Evolutionary conservation across 1,140 invertebrate species (phyloP), one percentile per base, ranked within the genome.

Genomic region (Ditylenchus dipsaci): DNA sequence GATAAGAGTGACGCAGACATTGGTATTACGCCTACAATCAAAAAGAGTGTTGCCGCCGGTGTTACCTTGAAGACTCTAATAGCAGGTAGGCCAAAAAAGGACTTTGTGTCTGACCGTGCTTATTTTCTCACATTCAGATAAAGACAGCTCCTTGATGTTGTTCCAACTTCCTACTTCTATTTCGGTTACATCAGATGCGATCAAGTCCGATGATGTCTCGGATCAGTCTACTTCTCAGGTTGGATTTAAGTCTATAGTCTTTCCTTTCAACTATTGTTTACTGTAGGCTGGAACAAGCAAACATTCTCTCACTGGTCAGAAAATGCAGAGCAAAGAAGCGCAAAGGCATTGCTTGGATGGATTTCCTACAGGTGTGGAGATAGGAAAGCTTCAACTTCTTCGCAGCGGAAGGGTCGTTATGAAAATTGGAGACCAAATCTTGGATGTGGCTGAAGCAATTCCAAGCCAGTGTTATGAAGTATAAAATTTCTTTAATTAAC

Each of bases 341-440:
- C 42, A 29, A 13, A 27, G 13, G 27, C 66, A 69, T 23, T 74
- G 68, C 38, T 33, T 69, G 13, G 45, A 72, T 0, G 38, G n/a
- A 15, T 33, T 69, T 30, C 68, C 68, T 1, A 57, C 67, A 23
- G 69, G 69, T 23, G 53, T 42, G 17, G 21, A 60, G 42, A 71
- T 71, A 49, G 69, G 69, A 38, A 71, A 73, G 59, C 45, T 71
- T 38, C 69, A 71, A 65, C 42, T 71, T 63, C 43, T 74, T 29
- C 56, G 70, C 26, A 71, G 69, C 38, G 69, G 69, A 17, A 29
- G 58, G 42, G 70, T 53, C 26, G 60, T 71, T 30, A n/a, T 71
- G 56, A 71, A 71, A 26, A 72, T 71, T 26, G 69, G 68, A 15
- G 69, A 56, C 5, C 56, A 74, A 23, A 38, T 23, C 8, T 73